Base-by-base conservation (phyloP, 1,140 invertebrate genomes). In the Anoplophora glabripennis region DNA sequence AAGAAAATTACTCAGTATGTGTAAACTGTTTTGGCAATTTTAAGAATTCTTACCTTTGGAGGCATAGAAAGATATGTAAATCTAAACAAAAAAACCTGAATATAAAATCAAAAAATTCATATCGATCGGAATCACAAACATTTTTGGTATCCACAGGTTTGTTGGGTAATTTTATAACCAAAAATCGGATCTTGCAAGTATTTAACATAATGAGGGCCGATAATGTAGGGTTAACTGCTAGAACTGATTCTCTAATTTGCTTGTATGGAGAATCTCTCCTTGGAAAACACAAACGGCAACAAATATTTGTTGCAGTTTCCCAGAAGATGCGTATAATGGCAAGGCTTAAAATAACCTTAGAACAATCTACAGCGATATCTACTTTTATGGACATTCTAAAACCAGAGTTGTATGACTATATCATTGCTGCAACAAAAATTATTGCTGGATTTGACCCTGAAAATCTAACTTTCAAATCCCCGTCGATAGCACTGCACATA, bases 401-500 rank as follows among this genome's bases (percentile, higher is more conserved):
- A 52, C 63, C 63, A n/a, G 44, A 65, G 53, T 44, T 52, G 14
- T 65, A 55, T 36, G 21, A 53, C 17, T 3, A 14, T 17, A 10
- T 67, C 37, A 35, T 67, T 10, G 7, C 36, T 5, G 63, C 63
- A 40, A 21, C 54, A 4, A 65, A 65, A 63, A 38, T 59, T 10
- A 57, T 67, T 9, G 59, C 59, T 37, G 63, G 65, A 5, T 65
- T 57, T 46, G 35, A 67, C 42, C n/a, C n/a, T n/a, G n/a, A n/a
- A n/a, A n/a, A n/a, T 3, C 58, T 59, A 62, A 59, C 34, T 36
- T 67, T 59, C 55, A 53, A 57, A 53, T 41, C 65, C 11, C 35
- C 65, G 9, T 67, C 65, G 8, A 35, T 65, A 10, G 59, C 59
- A 7, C 36, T 59, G 10, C 63, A 63, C 21, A 36, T 60, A 38